Evolutionary conservation across 2,888 invertebrate genomes (phyloP).

Genomic region (Stegana nigrithorax): DNA sequence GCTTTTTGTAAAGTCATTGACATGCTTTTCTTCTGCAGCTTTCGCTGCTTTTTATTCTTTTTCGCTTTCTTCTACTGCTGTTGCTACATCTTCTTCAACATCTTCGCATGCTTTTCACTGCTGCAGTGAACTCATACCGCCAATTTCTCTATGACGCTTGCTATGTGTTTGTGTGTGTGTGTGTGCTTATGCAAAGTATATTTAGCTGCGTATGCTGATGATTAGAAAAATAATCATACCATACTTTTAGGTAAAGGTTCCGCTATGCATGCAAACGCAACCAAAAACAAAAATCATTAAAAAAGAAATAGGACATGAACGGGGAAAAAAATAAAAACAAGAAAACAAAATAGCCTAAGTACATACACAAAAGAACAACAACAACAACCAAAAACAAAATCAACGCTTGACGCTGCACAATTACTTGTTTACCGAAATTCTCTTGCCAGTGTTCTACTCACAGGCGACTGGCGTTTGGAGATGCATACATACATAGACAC

Average conservation of each 20-base stretch:
- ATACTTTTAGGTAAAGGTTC: background rate
- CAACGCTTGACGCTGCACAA: background rate
- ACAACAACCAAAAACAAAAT: conserved; percentile 5
- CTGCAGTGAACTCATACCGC: background rate
- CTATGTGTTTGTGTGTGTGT: too few species aligned
- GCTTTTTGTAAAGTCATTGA: conserved; percentile 66
- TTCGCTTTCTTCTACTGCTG: background rate
- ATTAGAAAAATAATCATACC: background rate
- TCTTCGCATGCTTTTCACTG: background rate
- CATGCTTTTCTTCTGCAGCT: conserved; percentile 48
- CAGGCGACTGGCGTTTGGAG: conserved; percentile 1
- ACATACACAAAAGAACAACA: background rate
- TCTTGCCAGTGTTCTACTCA: conserved; percentile 22
- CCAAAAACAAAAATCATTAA: too few species aligned
- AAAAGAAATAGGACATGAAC: background rate
- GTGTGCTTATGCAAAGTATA: background rate
- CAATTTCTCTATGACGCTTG: background rate
- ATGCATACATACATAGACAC: too few species aligned
- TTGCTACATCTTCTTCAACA: conserved; percentile 23
- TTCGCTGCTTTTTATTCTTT: too few species aligned
- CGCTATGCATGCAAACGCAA: too few species aligned
- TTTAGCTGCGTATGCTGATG: background rate
- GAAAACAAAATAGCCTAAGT: background rate
- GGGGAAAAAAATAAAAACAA: background rate
- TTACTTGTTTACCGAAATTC: conserved; percentile 6